Percentiles rank a stretch among this genome's conserved stretches.
These are phyloP conservation scores for Tridacna crocea DNA, from an alignment of 2,888 invertebrate species.

Conservation along the genomic window DNA sequence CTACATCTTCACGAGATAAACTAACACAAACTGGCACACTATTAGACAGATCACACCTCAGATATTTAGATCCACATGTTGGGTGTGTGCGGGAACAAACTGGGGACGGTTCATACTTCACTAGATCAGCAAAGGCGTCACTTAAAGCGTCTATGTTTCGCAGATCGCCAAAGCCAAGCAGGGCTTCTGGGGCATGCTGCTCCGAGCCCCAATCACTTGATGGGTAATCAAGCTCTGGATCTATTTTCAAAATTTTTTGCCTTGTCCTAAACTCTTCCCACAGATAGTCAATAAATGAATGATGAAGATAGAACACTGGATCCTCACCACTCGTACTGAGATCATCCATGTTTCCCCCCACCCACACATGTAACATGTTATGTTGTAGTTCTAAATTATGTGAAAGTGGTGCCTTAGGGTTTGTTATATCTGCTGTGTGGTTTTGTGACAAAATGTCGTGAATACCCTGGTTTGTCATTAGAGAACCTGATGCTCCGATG, in stretches of 20 bases:
- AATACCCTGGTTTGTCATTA: constrained; percentile 58
- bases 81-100: constrained; percentile 50
- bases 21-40: constrained; percentile 53
- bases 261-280: constrained; percentile 64
- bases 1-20: constrained; percentile 53
- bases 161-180: constrained; percentile 57
- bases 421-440: constrained; percentile 50
- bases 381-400: constrained; percentile 62
- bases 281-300: constrained; percentile 64
- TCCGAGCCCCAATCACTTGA: constrained; percentile 40
- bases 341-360: constrained; percentile 66
- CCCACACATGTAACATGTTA: constrained; percentile 61
- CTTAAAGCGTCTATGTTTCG: constrained; percentile 60
- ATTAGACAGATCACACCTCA: constrained; percentile 48
- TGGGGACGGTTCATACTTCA: constrained; percentile 56
- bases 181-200: constrained; percentile 45
- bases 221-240: constrained; percentile 59
- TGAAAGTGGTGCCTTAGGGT: constrained; percentile 44
- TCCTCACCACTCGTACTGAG: constrained; percentile 62
- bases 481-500: constrained; percentile 52
- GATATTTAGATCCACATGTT: constrained; percentile 57
- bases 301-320: constrained; percentile 65
- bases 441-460: constrained; percentile 57
- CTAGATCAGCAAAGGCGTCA: constrained; percentile 59
- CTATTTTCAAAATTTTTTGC: constrained; percentile 50